Evolutionary conservation across 2,797 vertebrate species (phyloP).

Genomic region (Hoplostethus mediterraneus): DNA sequence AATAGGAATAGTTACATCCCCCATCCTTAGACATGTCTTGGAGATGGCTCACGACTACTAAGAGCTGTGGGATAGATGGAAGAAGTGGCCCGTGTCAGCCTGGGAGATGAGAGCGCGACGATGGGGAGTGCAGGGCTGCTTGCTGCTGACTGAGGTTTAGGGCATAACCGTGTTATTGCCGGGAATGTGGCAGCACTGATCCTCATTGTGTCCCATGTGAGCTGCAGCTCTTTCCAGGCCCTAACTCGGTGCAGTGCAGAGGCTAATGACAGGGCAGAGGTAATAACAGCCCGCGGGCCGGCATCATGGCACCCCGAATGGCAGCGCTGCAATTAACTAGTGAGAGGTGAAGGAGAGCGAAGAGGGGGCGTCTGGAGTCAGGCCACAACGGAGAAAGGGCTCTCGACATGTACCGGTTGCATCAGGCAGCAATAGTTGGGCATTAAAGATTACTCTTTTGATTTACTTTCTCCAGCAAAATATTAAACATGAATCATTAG

Average conservation of each 20-base stretch:
- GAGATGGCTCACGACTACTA: too few relatives aligned
- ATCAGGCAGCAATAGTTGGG: constrained; percentile 25
- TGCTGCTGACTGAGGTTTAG: constrained; percentile 15
- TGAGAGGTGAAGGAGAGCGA: constrained; percentile 52
- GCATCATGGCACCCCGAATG: constrained; percentile 64
- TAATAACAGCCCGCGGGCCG: constrained; percentile 78
- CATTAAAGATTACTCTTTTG: not conserved
- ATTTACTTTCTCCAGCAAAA: not conserved
- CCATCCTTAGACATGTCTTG: not conserved
- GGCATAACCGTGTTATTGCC: constrained; percentile 63
- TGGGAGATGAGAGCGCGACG: constrained; percentile 3
- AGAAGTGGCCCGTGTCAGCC: too few relatives aligned
- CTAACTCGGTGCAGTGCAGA: constrained; percentile 56
- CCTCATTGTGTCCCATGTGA: constrained; percentile 69
- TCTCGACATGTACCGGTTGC: constrained; percentile 34
- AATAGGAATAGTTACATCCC: not conserved
- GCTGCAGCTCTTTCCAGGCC: constrained; percentile 67
- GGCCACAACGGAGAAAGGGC: constrained; percentile 50
- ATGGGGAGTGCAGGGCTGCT: constrained; percentile 25
- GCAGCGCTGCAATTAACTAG: constrained; percentile 76
- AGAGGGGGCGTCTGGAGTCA: constrained; percentile 30
- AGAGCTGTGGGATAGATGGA: too few relatives aligned
- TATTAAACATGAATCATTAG: not conserved
- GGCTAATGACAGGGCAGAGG: constrained; percentile 81
- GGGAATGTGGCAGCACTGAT: constrained; percentile 72